These are phyloP conservation scores for Pharmacophagus antenor DNA, from an alignment of 2,888 invertebrate species.

Conservation along the genomic window DNA sequence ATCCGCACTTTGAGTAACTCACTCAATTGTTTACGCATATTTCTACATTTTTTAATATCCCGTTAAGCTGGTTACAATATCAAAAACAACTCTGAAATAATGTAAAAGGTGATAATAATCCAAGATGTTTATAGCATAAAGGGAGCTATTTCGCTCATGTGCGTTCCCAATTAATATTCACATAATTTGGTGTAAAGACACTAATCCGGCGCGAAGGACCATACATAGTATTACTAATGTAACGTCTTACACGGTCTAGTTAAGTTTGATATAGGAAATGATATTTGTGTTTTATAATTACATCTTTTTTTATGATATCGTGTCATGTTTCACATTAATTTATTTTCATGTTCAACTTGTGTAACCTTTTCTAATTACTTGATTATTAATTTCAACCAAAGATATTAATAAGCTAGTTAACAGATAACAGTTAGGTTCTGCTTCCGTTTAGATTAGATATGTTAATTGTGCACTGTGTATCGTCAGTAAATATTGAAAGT, in stretches of 20 bases:
- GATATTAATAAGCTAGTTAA: no score
- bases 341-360: no score
- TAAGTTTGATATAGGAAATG: background rate
- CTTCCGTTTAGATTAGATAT: no score
- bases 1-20: no score
- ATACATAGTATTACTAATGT: slow-evolving; percentile 4
- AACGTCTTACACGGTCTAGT: background rate
- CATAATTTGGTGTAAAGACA: background rate
- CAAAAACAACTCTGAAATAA: background rate
- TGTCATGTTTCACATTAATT: no score
- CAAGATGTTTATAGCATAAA: background rate
- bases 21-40: background rate
- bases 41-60: background rate
- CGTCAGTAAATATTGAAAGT: no score
- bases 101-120: background rate
- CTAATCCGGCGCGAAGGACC: slow-evolving; percentile 11
- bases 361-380: background rate
- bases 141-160: background rate
- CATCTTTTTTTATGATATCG: background rate
- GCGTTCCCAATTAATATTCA: background rate
- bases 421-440: no score
- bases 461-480: no score
- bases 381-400: no score
- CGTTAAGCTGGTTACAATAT: background rate
- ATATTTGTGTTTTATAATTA: background rate